phyloP scores from a whole-genome alignment of 2,888 invertebrate species.

The Lochmaea capreae region DNA sequence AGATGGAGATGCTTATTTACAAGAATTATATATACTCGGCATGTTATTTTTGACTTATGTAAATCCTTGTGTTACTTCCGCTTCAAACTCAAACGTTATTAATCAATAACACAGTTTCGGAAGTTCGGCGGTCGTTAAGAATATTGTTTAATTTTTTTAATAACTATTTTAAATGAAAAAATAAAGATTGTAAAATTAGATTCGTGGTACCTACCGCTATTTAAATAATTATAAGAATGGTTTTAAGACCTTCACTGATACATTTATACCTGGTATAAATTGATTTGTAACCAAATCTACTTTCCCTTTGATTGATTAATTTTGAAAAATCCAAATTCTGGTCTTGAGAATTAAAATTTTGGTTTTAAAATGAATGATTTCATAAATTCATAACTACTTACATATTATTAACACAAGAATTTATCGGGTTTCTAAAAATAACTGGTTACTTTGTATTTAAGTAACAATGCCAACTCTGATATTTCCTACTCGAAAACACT shows the following conservation, averaged over 20 bases:
- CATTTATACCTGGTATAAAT: too few relatives aligned
- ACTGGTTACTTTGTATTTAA: neutral
- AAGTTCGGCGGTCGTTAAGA: neutral
- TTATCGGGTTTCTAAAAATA: neutral
- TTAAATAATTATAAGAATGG: too few relatives aligned
- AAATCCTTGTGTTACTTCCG: neutral
- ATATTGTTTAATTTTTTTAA: neutral
- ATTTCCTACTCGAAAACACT: neutral
- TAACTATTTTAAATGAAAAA: neutral
- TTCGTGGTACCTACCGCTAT: too few relatives aligned
- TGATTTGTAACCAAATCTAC: too few relatives aligned
- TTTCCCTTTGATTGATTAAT: too few relatives aligned
- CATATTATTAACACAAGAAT: too few relatives aligned
- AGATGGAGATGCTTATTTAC: neutral
- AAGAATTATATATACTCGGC: neutral
- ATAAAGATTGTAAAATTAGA: too few relatives aligned
- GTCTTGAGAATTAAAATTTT: too few relatives aligned
- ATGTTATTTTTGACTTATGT: neutral
- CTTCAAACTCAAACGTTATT: neutral
- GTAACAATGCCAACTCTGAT: neutral
- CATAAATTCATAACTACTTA: too few relatives aligned
- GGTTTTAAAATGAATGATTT: too few relatives aligned
- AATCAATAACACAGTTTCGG: neutral
- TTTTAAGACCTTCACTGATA: too few relatives aligned
- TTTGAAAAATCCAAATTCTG: too few relatives aligned